Conservation (phyloP, 2,113 vertebrate species). For the Chaetops frenatus region DNA sequence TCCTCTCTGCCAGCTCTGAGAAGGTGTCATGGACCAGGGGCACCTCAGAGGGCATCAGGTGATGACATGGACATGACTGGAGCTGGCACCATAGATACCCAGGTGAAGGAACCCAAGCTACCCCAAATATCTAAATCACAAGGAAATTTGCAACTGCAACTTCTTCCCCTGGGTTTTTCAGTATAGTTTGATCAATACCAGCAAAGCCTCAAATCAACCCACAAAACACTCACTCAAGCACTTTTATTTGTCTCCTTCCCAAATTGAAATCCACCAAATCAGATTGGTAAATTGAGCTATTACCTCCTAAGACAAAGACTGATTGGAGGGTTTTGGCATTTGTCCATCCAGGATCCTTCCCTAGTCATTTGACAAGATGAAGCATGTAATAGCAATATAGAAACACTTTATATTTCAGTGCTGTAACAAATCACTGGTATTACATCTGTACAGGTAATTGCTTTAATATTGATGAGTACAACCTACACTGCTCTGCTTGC, state of each 20-base stretch:
- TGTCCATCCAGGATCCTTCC: not conserved
- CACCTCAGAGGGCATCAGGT: not conserved
- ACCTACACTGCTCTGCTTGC: not conserved
- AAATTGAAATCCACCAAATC: not conserved
- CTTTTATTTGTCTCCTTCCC: not conserved
- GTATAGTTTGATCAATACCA: not conserved
- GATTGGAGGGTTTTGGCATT: not conserved
- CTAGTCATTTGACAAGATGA: not conserved
- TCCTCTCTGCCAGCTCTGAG: not conserved
- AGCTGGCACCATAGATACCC: not conserved
- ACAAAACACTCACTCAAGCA: not conserved
- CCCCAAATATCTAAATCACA: not conserved
- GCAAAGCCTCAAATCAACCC: not conserved
- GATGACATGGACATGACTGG: not conserved
- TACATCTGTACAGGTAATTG: not conserved
- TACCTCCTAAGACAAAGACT: not conserved
- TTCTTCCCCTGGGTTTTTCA: not conserved
- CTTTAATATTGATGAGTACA: not conserved
- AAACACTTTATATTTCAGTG: not conserved
- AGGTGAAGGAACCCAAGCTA: not conserved
- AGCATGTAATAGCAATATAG: not conserved
- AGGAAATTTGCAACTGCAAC: not conserved
- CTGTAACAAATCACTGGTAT: not conserved
- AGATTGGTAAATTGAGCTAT: not conserved
- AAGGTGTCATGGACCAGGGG: not conserved